Evolutionary conservation across 2,797 vertebrate genomes (phyloP).

Genomic region (Rhynchotus rufescens): DNA sequence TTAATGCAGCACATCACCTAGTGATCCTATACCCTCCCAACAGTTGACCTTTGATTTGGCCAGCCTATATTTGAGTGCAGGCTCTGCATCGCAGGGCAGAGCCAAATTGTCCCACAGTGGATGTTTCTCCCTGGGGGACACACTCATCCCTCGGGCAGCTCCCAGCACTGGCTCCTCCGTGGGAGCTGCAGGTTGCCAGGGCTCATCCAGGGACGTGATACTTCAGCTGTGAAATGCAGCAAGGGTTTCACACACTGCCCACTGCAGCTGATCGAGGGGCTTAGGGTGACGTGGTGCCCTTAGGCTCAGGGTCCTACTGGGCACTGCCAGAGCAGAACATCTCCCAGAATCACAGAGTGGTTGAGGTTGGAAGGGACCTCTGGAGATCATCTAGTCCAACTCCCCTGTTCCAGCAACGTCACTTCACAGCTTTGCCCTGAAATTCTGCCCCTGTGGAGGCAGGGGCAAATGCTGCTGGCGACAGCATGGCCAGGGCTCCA

Average conservation of each 20-base stretch:
- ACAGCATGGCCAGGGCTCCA: background rate
- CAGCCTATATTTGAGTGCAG: background rate
- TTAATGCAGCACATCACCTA: background rate
- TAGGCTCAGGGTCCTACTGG: background rate
- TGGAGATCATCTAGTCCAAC: no score
- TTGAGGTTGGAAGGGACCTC: no score
- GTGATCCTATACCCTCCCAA: background rate
- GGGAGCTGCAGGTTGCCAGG: rapidly evolving
- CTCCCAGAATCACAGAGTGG: background rate
- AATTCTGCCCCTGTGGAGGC: background rate
- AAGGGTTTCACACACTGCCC: background rate
- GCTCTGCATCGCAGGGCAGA: background rate
- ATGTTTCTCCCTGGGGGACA: background rate
- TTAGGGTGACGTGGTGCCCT: background rate
- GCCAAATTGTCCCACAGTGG: background rate
- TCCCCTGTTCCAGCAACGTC: background rate
- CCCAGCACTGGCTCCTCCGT: background rate
- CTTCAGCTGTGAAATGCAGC: background rate
- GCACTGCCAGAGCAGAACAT: background rate
- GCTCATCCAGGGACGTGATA: background rate
- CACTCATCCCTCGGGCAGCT: background rate
- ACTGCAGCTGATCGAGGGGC: background rate
- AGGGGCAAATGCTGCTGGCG: background rate
- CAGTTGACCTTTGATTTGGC: background rate
- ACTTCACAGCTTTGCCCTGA: background rate